phyloP scores from a whole-genome alignment of 2,797 vertebrate genomes.

The Enteromius mattozi region DNA sequence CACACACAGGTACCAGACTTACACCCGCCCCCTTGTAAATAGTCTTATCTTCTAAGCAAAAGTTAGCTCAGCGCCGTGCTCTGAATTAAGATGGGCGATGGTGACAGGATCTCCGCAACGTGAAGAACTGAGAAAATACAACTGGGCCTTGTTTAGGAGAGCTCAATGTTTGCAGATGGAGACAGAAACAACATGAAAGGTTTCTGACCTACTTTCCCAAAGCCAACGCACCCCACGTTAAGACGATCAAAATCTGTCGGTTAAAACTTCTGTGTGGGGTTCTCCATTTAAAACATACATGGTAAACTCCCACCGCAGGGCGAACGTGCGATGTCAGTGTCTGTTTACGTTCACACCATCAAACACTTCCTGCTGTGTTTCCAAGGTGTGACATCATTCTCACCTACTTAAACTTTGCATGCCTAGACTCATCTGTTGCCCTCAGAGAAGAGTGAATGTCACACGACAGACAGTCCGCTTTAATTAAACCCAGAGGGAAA shows the following conservation, averaged over 20 bases:
- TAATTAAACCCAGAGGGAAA: slow-evolving; percentile 82
- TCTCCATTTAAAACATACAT: not conserved
- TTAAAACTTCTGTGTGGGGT: slow-evolving; percentile 1
- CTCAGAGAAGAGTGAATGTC: slow-evolving; percentile 69
- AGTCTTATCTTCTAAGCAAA: slow-evolving; percentile 78
- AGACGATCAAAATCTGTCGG: slow-evolving; percentile 10
- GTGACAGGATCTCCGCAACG: slow-evolving; percentile 13
- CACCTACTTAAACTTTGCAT: slow-evolving; percentile 68
- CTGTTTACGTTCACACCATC: slow-evolving; percentile 36
- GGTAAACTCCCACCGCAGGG: not conserved
- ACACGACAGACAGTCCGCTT: slow-evolving; percentile 68
- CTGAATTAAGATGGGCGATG: slow-evolving; percentile 5
- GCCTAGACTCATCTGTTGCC: slow-evolving; percentile 61
- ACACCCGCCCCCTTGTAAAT: slow-evolving; percentile 78
- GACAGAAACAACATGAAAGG: slow-evolving; percentile 16
- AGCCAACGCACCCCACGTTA: not conserved
- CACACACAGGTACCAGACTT: slow-evolving; percentile 74
- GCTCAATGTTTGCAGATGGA: slow-evolving; percentile 5
- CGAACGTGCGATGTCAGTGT: slow-evolving; percentile 2
- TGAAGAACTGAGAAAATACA: slow-evolving; percentile 13
- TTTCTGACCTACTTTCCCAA: slow-evolving; percentile 44
- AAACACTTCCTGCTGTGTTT: slow-evolving; percentile 27
- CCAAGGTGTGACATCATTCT: slow-evolving; percentile 48
- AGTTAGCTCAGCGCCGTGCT: slow-evolving; percentile 65
- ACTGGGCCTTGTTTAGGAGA: slow-evolving; percentile 13